A percentile compares a stretch with the other conserved stretches of the same genome.
Evolutionary conservation across 2,113 vertebrate species (phyloP).

Genomic region (Sturnira hondurensis): DNA sequence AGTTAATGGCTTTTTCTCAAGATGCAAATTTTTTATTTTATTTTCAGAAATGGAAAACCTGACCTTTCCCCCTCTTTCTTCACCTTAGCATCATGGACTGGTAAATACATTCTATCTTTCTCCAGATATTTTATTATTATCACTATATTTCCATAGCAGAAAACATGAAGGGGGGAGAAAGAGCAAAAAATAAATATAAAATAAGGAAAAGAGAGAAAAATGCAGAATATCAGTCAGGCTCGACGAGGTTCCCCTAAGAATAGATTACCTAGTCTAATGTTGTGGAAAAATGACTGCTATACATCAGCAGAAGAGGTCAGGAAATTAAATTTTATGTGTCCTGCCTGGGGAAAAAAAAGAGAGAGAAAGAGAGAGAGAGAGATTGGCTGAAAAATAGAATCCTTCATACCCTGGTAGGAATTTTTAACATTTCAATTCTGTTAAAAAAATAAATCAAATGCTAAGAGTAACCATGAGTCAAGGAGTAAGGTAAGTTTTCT

Average conservation of each 20-base stretch:
- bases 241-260: conserved; percentile 72
- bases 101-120: conserved; percentile 39
- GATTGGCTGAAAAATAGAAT: conserved; percentile 67
- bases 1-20: conserved; percentile 37
- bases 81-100: conserved; percentile 24
- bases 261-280: conserved; percentile 79
- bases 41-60: conserved; percentile 49
- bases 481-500: not conserved
- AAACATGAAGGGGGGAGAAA: conserved; percentile 1
- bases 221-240: conserved; percentile 72
- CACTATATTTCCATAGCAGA: conserved; percentile 2
- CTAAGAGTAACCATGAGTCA: not conserved
- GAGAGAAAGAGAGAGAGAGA: not conserved
- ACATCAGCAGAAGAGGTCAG: conserved; percentile 76
- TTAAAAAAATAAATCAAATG: not conserved
- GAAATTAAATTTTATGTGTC: conserved; percentile 77
- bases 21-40: conserved; percentile 46
- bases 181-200: conserved; percentile 46
- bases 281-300: conserved; percentile 78
- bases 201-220: conserved; percentile 64
- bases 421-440: conserved; percentile 65
- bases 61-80: not conserved
- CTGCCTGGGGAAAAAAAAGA: conserved; percentile 21
- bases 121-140: conserved; percentile 45
- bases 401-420: conserved; percentile 55